Percentiles rank a stretch among this genome's conserved stretches.
Conservation (phyloP, 2,888 invertebrate species). For the Halictus ligatus region DNA sequence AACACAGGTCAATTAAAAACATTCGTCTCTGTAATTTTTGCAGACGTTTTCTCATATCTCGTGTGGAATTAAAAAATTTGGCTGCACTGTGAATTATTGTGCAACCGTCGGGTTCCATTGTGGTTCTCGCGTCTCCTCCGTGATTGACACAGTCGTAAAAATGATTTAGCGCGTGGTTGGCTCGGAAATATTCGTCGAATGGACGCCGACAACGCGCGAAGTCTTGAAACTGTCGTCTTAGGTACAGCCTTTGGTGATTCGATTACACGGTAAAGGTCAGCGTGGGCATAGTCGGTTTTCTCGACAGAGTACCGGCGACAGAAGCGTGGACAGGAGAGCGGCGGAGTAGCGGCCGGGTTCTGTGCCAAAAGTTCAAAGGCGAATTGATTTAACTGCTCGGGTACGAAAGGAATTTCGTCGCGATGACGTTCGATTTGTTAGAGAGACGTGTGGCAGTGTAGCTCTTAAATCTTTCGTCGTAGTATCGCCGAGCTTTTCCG, state of each 20-base stretch:
- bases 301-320: neutral
- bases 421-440: conserved; percentile 14
- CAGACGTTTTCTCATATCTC: neutral
- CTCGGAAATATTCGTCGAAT: neutral
- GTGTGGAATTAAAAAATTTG: neutral
- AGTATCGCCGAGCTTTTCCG: neutral
- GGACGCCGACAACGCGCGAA: neutral
- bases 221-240: conserved; percentile 19
- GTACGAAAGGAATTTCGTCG: conserved; percentile 5
- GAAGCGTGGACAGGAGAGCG: neutral
- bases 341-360: neutral
- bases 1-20: neutral
- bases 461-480: neutral
- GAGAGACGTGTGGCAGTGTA: neutral
- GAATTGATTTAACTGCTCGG: conserved; percentile 20
- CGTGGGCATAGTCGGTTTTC: neutral
- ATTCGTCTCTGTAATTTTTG: too few relatives aligned
- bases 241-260: conserved; percentile 1
- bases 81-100: neutral
- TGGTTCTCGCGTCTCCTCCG: neutral
- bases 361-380: conserved; percentile 19
- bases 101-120: neutral
- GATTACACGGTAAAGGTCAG: conserved; percentile 13
- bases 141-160: neutral
- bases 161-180: neutral